Evolutionary conservation across 2,888 invertebrate genomes (phyloP).

Genomic region (Melanostoma scalare): DNA sequence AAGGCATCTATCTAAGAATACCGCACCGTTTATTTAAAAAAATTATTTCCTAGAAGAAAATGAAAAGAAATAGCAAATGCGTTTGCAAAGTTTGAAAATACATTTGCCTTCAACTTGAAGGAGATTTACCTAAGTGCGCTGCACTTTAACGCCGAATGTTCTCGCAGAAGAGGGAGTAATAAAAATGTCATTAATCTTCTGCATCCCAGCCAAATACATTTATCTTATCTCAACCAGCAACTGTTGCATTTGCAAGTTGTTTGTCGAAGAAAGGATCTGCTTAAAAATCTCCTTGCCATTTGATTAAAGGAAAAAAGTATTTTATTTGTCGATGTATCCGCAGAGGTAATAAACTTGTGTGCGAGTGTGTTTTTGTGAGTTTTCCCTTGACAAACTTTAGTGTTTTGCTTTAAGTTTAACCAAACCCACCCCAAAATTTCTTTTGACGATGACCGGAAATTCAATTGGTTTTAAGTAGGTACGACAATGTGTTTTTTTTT

Average conservation of each 20-base stretch:
- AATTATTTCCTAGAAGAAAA: not conserved
- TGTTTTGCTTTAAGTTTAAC: too few species aligned
- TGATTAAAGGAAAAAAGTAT: conserved; percentile 10
- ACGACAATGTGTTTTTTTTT: not conserved
- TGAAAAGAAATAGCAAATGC: conserved; percentile 11
- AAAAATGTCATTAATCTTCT: conserved; percentile 60
- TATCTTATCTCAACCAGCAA: conserved; percentile 47
- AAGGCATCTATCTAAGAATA: conserved; percentile 3
- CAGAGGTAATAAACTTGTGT: too few species aligned
- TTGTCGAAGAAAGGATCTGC: conserved; percentile 1
- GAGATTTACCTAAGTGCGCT: conserved; percentile 1
- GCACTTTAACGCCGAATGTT: not conserved
- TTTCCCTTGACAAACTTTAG: not conserved
- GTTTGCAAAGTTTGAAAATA: conserved; percentile 45
- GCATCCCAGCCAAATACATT: conserved; percentile 33
- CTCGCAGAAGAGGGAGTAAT: conserved; percentile 18
- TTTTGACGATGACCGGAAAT: too few species aligned
- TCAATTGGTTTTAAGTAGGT: too few species aligned
- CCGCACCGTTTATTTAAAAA: not conserved
- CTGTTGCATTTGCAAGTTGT: conserved; percentile 47
- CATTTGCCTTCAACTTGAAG: not conserved
- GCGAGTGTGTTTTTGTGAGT: not conserved
- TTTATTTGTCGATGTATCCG: not conserved
- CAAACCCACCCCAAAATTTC: too few species aligned
- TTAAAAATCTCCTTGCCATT: conserved; percentile 20